Evolutionary conservation across 2,888 invertebrate genomes (phyloP).

Genomic region (Drepanosiphum platanoidis): DNA sequence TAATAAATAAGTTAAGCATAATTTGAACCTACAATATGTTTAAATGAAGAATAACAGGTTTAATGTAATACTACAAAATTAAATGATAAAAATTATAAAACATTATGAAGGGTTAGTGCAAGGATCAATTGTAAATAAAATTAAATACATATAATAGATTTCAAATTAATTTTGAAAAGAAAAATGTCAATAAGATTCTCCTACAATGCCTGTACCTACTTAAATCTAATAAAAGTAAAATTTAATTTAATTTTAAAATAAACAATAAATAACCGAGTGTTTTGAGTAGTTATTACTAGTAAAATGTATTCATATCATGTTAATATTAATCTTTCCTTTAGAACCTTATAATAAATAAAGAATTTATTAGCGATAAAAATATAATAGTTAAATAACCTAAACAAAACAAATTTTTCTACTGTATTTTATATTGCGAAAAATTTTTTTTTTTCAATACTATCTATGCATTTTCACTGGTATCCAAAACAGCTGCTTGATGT

Average conservation of each 20-base stretch:
- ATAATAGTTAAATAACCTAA: background rate
- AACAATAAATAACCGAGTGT: background rate
- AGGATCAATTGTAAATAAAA: background rate
- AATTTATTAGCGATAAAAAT: background rate
- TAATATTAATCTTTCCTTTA: background rate
- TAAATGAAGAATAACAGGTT: constrained; percentile 12
- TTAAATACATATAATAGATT: background rate
- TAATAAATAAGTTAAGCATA: background rate
- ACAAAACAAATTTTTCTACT: background rate
- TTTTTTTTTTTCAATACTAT: background rate
- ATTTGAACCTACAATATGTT: constrained; percentile 29
- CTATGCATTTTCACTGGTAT: background rate
- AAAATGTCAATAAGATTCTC: constrained; percentile 17
- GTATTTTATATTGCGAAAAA: background rate
- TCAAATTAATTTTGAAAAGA: constrained; percentile 11
- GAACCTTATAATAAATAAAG: background rate
- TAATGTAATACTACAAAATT: constrained; percentile 7
- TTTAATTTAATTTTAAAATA: background rate
- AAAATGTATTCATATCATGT: background rate
- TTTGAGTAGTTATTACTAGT: background rate
- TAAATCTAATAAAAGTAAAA: background rate
- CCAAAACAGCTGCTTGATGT: background rate
- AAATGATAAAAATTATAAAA: background rate
- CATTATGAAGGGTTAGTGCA: background rate
- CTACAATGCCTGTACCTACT: background rate